phyloP scores from a whole-genome alignment of 2,113 vertebrate genomes.

The Megaptera novaeangliae region DNA sequence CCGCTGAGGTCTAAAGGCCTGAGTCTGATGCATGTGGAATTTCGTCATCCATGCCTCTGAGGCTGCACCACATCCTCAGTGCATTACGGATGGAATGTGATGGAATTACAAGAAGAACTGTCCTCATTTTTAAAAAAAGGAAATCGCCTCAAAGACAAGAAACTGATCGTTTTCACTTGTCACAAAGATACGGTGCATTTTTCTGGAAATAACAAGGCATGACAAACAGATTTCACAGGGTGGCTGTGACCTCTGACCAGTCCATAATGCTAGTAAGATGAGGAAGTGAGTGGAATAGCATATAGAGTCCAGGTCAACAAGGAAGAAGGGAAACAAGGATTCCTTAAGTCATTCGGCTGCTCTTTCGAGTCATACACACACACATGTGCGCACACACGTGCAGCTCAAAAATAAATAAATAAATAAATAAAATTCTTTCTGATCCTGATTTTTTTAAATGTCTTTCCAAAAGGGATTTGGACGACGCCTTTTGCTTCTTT shows the following conservation, averaged over 20 bases:
- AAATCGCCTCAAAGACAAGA: not conserved
- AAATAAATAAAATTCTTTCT: too few relatives aligned
- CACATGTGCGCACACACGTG: rapidly evolving
- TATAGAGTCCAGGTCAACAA: rapidly evolving
- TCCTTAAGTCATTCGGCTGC: too few relatives aligned
- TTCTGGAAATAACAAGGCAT: not conserved
- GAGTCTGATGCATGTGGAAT: rapidly evolving
- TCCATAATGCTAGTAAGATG: rapidly evolving
- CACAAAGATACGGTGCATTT: not conserved
- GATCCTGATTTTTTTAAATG: not conserved
- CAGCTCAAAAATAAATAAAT: too few relatives aligned
- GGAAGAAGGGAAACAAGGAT: not conserved
- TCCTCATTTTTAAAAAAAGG: not conserved
- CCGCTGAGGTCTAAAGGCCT: rapidly evolving
- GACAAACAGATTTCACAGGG: rapidly evolving
- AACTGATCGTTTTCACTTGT: not conserved
- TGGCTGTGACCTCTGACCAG: rapidly evolving
- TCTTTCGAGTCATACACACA: rapidly evolving
- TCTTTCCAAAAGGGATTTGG: not conserved
- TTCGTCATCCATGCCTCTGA: rapidly evolving
- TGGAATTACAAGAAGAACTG: not conserved
- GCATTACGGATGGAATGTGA: rapidly evolving
- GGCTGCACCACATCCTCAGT: rapidly evolving
- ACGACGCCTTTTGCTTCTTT: not conserved
- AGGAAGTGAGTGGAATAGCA: rapidly evolving